A percentile compares a stretch with the other conserved stretches of the same genome.
These are phyloP conservation scores for Argyresthia goedartella DNA, from an alignment of 2,888 invertebrate genomes.

Conservation along the genomic window DNA sequence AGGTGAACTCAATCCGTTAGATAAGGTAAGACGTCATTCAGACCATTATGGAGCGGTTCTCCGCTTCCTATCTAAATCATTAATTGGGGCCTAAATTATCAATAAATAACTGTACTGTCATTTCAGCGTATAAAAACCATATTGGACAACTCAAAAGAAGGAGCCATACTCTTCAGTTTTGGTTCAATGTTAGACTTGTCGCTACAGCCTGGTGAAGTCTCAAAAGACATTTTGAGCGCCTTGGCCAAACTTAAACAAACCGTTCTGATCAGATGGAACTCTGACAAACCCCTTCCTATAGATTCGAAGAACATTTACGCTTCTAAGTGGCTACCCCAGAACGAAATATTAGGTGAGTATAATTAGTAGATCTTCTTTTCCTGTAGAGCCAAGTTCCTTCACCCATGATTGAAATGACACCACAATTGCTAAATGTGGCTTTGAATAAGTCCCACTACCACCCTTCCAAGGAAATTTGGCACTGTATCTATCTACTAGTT, in stretches of 20 bases:
- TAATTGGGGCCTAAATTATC: too few relatives aligned
- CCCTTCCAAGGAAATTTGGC: too few relatives aligned
- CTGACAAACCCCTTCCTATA: conserved; percentile 36
- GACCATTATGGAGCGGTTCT: too few relatives aligned
- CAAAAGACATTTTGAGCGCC: conserved; percentile 38
- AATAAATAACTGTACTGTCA: too few relatives aligned
- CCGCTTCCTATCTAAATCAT: too few relatives aligned
- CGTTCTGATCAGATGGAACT: conserved; percentile 59
- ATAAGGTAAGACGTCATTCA: conserved; percentile 10
- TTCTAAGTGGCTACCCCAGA: conserved; percentile 70
- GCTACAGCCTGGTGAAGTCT: conserved; percentile 39
- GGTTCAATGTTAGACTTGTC: conserved; percentile 52
- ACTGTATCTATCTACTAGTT: not conserved
- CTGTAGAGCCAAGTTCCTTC: too few relatives aligned
- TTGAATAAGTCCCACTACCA: too few relatives aligned
- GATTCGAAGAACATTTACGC: conserved; percentile 51
- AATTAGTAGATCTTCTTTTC: not conserved
- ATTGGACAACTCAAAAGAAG: conserved; percentile 15
- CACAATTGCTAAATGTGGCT: too few relatives aligned
- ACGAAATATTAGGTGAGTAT: conserved; percentile 43
- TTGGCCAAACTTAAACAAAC: conserved; percentile 44
- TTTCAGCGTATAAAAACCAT: conserved; percentile 6
- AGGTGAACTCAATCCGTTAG: conserved; percentile 32
- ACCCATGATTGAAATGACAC: too few relatives aligned
- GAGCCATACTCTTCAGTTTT: conserved; percentile 59